Base-by-base conservation (phyloP, 2,113 vertebrate genomes). In the Isurus oxyrinchus region DNA sequence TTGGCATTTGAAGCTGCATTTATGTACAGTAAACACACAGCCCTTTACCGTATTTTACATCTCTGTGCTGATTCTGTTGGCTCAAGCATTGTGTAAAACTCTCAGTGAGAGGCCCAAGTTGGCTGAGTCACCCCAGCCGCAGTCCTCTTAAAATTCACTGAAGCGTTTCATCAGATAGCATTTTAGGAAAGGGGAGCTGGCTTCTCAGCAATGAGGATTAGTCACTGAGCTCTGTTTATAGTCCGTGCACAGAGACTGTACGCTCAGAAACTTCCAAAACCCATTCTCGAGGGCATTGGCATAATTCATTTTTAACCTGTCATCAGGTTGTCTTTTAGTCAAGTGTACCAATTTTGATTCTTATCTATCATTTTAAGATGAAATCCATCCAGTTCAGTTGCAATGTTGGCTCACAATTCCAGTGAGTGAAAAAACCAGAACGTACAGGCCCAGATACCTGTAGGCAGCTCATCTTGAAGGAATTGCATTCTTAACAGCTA, bases 1-100 rank as follows among this genome's bases (percentile, higher is more conserved):
- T 94, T 94, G 90, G 90, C 90, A 40, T n/a, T 94, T 63, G 31
- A 40, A n/a, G n/a, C 88, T 91, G 88, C 16, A n/a, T 93, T 93
- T 61, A 59, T 63, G 90, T 40, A 63, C 90, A 63, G 90, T 63
- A 63, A 93, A 94, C 90, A 66, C 59, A 2, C 90, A 63, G 59
- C 13, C 59, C 59, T 94, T 63, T 61, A 63, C 61, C 59, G 14
- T n/a, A 63, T 40, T 63, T 63, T 63, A 61, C 90, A 94, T 40
- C 5, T 6, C 59, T 63, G 90, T 21, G n/a, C n/a, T 40, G 35
- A 8, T 63, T 63, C 90, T 66, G 59, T 63, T 94, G 90, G 57
- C 90, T 40, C 57, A 21, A 40, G 59, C 59, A 94, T 21, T 16
- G 19, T 21, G 59, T 94, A 94, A 63, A n/a, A 14, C 13, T 40